Conservation (phyloP, 2,888 invertebrate species). For the Dioctria linearis region DNA sequence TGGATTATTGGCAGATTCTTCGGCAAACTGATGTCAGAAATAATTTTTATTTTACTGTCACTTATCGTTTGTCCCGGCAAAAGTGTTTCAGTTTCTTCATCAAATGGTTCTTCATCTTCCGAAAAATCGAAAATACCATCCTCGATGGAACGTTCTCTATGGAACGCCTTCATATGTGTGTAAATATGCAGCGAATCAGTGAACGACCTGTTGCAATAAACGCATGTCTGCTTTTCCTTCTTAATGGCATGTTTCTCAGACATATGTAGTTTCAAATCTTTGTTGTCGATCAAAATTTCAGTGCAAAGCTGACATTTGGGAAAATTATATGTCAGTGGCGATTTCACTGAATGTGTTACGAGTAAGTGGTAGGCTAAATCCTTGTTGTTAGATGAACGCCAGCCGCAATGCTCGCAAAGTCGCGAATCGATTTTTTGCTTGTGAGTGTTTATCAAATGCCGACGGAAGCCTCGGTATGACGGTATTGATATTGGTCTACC, state of each 20-base stretch:
- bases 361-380: conserved; percentile 85
- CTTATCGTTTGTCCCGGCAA: neutral
- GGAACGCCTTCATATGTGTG: conserved; percentile 79
- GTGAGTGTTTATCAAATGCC: conserved; percentile 87
- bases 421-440: conserved; percentile 83
- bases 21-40: conserved; percentile 70
- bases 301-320: conserved; percentile 85
- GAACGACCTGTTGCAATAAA: conserved; percentile 83
- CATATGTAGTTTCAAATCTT: conserved; percentile 80
- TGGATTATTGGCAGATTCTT: conserved; percentile 61
- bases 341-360: conserved; percentile 83
- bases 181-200: conserved; percentile 80
- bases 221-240: conserved; percentile 75
- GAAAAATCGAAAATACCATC: conserved; percentile 78
- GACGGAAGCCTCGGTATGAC: conserved; percentile 84
- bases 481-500: conserved; percentile 81
- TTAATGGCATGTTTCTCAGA: conserved; percentile 70
- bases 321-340: conserved; percentile 80
- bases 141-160: conserved; percentile 76
- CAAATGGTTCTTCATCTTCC: conserved; percentile 68
- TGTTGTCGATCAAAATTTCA: conserved; percentile 82
- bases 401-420: conserved; percentile 89
- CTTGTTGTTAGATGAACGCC: conserved; percentile 81
- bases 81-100: conserved; percentile 64
- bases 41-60: conserved; percentile 72